Evolutionary conservation across 2,888 invertebrate genomes (phyloP), one percentile per base, ranked within the genome.

Genomic region (Leptopilina myrica): DNA sequence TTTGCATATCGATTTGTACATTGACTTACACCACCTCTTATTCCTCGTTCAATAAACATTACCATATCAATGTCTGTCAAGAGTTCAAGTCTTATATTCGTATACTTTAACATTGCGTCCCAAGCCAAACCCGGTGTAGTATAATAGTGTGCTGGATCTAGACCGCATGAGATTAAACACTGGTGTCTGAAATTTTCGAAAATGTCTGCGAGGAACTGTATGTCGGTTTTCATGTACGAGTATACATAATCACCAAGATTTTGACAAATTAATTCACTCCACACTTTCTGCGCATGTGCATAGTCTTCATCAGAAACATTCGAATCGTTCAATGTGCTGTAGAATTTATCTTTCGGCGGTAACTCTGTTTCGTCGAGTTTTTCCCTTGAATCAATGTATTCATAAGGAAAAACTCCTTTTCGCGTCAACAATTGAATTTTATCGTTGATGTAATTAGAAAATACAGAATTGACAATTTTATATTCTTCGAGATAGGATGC

Each of bases 101-200:
- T 83, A 66, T 69, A 66, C 46, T 82, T 83, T 4, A 85, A 67
- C 82, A 83, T 81, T 5, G 79, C 80, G 43, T 83, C 82, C 73
- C 78, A 83, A 1, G 82, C 64, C 6, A 82, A 76, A 0, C 83
- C 83, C 3, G 81, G 82, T 14, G 78, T 49, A 11, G 83, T 84
- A 84, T 43, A 43, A 43, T 43, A 43, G 33, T 82, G 78, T 9
- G 77, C 67, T 3, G 82, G 81, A 77, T 83, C 82, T 7, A 81
- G 65, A 26, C 20, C 46, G 43, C 40, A 64, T 6, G 40, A 26
- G 9, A 8, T 8, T 7, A 49, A 90, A 26, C 79, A 80, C 15
- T 56, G 78, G 12, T 59, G 46, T 40, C 82, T 33, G 15, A 80
- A 82, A 67, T 78, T 79, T 79, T 79, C 79, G 59, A 80, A 82